A percentile compares a stretch with the other conserved stretches of the same genome.
phyloP scores from a whole-genome alignment of 1,140 invertebrate genomes.

The Zaprionus tsacasi region DNA sequence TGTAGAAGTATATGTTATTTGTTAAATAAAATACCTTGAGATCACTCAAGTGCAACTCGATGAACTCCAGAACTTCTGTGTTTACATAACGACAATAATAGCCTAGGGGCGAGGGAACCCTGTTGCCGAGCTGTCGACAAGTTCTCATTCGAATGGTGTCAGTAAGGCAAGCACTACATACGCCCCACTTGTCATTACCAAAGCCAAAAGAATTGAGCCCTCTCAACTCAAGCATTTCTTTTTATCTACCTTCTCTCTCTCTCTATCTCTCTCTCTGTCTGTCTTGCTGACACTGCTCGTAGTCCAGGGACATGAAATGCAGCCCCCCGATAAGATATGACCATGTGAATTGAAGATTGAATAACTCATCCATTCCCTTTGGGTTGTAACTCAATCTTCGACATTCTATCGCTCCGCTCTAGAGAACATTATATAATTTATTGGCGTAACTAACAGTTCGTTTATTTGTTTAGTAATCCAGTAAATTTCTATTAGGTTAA shows the following conservation, averaged over 20 bases:
- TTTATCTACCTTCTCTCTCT: not conserved
- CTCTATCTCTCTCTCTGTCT: not conserved
- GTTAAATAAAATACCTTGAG: not conserved
- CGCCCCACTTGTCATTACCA: slow-evolving; percentile 32
- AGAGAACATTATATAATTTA: not conserved
- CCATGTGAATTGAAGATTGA: not conserved
- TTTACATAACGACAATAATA: not conserved
- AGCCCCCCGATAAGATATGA: slow-evolving; percentile 55
- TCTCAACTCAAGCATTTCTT: not conserved
- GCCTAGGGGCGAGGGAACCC: not conserved
- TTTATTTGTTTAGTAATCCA: slow-evolving; percentile 10
- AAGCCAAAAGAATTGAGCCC: slow-evolving; percentile 34
- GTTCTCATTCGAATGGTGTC: slow-evolving; percentile 29
- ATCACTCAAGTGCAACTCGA: not conserved
- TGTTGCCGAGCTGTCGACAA: slow-evolving; percentile 21
- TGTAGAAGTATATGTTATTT: not conserved
- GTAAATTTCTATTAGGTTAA: slow-evolving; percentile 7
- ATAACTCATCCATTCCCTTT: not conserved
- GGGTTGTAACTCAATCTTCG: not conserved
- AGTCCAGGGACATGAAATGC: slow-evolving; percentile 44
- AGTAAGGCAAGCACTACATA: slow-evolving; percentile 22
- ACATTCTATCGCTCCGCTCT: not conserved
- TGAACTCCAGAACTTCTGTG: not conserved
- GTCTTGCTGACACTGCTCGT: slow-evolving; percentile 30
- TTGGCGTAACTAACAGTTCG: not conserved